These are phyloP conservation scores for Romanogobio albipinnatus DNA, from an alignment of 2,113 vertebrate species.

Conservation along the genomic window DNA sequence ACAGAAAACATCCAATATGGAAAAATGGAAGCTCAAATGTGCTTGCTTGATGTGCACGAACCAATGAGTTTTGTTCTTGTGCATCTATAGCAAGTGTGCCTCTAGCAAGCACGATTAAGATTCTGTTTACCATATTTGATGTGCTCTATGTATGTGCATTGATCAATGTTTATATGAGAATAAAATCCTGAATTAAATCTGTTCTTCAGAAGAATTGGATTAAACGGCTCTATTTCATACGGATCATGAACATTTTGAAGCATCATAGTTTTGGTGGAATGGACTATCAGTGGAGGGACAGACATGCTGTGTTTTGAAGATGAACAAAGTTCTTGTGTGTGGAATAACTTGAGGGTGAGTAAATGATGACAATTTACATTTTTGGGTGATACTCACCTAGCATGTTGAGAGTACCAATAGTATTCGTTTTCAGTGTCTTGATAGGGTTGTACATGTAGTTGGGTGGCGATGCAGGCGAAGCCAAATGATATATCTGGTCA, in stretches of 20 bases:
- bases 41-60: background rate
- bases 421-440: constrained; percentile 98
- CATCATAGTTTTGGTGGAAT: background rate
- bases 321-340: background rate
- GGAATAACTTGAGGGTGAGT: background rate
- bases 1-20: no score
- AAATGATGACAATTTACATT: background rate
- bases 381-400: constrained; percentile 82
- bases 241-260: background rate
- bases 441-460: constrained; percentile 99
- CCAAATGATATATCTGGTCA: constrained; percentile 98
- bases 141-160: background rate
- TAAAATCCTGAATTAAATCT: background rate
- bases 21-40: background rate
- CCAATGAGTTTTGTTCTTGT: background rate
- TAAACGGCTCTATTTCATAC: background rate
- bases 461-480: constrained; percentile 97
- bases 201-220: background rate
- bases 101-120: background rate
- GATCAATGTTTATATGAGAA: background rate
- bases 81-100: background rate
- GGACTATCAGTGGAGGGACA: background rate
- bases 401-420: constrained; percentile 97
- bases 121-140: background rate
- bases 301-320: background rate